Conservation (phyloP, 2,113 vertebrate genomes). For the Pygoscelis antarcticus region DNA sequence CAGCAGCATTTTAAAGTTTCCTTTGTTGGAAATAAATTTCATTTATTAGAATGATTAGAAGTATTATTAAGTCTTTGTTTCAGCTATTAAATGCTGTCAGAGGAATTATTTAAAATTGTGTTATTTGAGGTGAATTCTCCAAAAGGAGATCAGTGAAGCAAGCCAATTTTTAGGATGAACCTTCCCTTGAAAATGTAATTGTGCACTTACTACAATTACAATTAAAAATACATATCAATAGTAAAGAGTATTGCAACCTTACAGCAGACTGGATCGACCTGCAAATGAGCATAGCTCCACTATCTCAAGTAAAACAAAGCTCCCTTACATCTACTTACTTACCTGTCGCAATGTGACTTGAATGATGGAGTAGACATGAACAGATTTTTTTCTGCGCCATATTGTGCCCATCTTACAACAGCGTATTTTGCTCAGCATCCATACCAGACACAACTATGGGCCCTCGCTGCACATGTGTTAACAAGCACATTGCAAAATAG, state of each 20-base stretch:
- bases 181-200: background rate
- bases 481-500: rapidly evolving
- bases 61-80: background rate
- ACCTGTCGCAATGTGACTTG: background rate
- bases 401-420: rapidly evolving
- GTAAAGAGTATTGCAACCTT: background rate
- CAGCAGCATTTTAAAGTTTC: background rate
- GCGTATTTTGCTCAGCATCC: background rate
- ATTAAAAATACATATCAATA: background rate
- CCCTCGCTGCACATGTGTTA: rapidly evolving
- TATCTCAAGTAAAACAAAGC: background rate
- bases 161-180: background rate
- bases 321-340: background rate
- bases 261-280: background rate
- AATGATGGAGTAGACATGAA: background rate
- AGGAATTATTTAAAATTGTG: background rate
- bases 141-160: background rate
- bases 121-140: background rate
- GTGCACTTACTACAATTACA: background rate
- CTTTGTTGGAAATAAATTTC: background rate
- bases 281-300: background rate
- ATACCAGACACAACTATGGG: background rate
- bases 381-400: background rate
- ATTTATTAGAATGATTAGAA: background rate
- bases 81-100: background rate